Evolutionary conservation across 2,888 invertebrate genomes (phyloP).

Genomic region (Apotomis turbidana): DNA sequence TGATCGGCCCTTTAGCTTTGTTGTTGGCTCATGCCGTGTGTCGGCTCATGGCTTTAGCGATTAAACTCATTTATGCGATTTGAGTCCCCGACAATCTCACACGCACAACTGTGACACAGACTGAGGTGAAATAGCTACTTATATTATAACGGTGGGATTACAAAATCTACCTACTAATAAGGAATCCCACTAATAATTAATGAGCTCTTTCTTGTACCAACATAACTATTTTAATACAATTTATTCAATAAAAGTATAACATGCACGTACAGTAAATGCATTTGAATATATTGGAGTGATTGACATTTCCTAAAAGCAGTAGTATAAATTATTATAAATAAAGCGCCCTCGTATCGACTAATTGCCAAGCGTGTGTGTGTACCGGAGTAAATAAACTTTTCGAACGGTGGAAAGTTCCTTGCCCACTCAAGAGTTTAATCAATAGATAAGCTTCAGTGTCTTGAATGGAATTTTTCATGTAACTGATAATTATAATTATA

Average conservation of each 20-base stretch:
- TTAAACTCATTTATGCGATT: constrained; percentile 68
- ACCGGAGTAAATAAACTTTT: constrained; percentile 45
- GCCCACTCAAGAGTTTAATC: constrained; percentile 60
- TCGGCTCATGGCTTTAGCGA: constrained; percentile 55
- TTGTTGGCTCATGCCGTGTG: constrained; percentile 33
- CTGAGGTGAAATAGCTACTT: too few species aligned
- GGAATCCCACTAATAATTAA: too few species aligned
- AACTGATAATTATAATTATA: constrained; percentile 46
- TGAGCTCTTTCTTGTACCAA: too few species aligned
- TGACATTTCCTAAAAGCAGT: background rate
- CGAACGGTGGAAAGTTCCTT: constrained; percentile 69
- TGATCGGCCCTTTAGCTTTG: constrained; percentile 54
- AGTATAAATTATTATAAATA: background rate
- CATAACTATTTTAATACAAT: too few species aligned
- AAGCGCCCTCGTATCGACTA: constrained; percentile 42
- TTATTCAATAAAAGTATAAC: too few species aligned
- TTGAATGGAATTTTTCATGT: constrained; percentile 70
- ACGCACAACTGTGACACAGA: background rate
- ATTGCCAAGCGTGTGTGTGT: constrained; percentile 48
- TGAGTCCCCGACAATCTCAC: constrained; percentile 51
- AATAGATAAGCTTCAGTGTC: constrained; percentile 59
- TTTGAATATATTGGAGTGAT: background rate
- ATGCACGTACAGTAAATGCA: too few species aligned
- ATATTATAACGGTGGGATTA: too few species aligned
- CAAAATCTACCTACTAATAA: too few species aligned